Conservation (phyloP, 2,888 invertebrate species). For the Matsumyia berberina region DNA sequence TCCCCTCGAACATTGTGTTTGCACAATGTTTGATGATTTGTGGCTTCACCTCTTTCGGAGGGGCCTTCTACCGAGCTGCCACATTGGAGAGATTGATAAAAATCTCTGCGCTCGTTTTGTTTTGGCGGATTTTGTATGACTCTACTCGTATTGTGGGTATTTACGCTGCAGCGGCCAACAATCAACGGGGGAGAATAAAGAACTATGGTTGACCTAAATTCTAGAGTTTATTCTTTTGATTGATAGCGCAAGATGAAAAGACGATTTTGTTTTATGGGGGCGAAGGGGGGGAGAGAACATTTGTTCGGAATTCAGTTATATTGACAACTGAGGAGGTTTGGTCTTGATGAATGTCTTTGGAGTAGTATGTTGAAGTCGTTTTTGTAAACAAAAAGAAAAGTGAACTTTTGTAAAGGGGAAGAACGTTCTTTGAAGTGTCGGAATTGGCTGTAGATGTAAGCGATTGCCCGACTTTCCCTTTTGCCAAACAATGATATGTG, state of each 20-base stretch:
- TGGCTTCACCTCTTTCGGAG: conserved; percentile 38
- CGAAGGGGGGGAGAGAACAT: neutral
- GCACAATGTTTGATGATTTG: conserved; percentile 68
- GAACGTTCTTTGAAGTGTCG: neutral
- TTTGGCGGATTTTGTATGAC: conserved; percentile 37
- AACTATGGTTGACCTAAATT: conserved; percentile 62
- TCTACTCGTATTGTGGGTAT: conserved; percentile 57
- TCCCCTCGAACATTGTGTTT: conserved; percentile 47
- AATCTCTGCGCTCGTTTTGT: conserved; percentile 43
- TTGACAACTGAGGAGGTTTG: conserved; percentile 4
- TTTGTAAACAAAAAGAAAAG: conserved; percentile 23
- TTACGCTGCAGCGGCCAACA: conserved; percentile 29
- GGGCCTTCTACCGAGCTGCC: conserved; percentile 18
- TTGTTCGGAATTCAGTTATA: conserved; percentile 20
- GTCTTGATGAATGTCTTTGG: conserved; percentile 2
- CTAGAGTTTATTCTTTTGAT: conserved; percentile 33
- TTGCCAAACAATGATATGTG: conserved; percentile 19
- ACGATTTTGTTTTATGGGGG: neutral
- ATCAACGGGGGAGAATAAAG: conserved; percentile 28
- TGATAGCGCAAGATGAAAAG: conserved; percentile 39
- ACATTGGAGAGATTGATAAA: conserved; percentile 44
- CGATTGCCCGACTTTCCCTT: conserved; percentile 38
- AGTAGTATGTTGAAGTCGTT: neutral
- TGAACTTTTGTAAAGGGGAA: conserved; percentile 22
- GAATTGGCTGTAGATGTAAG: neutral